Evolutionary conservation across 2,113 vertebrate genomes (phyloP).

Genomic region (Neodon shergylaensis): DNA sequence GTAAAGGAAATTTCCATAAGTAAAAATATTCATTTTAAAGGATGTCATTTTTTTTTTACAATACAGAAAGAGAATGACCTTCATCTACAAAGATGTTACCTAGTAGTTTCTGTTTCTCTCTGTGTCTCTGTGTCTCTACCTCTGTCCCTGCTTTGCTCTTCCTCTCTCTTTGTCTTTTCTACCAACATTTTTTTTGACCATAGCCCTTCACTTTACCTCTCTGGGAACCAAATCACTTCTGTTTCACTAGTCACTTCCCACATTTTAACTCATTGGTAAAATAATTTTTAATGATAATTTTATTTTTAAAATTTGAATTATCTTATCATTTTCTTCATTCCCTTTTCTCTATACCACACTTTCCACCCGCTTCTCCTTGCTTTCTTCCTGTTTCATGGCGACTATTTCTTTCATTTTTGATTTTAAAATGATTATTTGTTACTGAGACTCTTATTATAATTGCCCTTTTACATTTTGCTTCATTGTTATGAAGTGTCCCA

Average conservation of each 20-base stretch:
- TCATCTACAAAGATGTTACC: background rate
- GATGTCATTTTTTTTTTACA: fast-evolving
- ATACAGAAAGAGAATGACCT: too few species aligned
- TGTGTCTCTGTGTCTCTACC: background rate
- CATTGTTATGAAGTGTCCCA: background rate
- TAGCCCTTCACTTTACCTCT: background rate
- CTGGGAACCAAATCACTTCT: fast-evolving
- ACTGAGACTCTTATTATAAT: background rate
- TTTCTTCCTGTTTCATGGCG: background rate
- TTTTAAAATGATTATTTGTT: background rate
- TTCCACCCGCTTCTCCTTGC: background rate
- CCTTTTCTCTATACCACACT: background rate
- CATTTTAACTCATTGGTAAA: background rate
- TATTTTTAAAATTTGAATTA: background rate
- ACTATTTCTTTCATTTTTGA: background rate
- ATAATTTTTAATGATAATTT: background rate
- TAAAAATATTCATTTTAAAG: background rate
- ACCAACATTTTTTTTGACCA: background rate
- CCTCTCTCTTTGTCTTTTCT: background rate
- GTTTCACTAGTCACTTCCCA: background rate
- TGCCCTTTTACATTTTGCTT: background rate
- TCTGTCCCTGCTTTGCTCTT: background rate
- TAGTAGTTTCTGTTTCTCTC: background rate
- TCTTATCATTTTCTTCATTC: background rate
- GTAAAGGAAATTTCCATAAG: background rate